These are phyloP conservation scores for Acrocephalus arundinaceus DNA, from an alignment of 2,113 vertebrate genomes.

Conservation along the genomic window DNA sequence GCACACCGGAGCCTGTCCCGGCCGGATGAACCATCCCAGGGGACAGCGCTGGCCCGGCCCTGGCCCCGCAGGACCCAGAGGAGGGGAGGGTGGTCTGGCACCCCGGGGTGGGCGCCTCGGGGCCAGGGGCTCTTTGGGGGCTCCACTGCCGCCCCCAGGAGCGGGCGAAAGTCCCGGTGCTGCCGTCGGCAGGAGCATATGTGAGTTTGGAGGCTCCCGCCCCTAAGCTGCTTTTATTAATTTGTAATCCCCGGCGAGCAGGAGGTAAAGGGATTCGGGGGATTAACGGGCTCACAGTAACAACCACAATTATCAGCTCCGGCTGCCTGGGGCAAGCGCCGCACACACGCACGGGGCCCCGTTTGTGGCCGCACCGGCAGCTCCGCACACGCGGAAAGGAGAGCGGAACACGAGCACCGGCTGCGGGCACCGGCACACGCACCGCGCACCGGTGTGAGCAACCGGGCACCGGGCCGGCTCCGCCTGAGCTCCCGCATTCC, in stretches of 20 bases:
- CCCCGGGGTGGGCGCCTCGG: neutral
- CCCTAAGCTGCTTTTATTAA: conserved; percentile 70
- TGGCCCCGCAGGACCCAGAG: rapidly evolving
- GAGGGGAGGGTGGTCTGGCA: neutral
- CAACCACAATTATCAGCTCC: conserved; percentile 66
- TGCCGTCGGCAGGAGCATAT: conserved; percentile 35
- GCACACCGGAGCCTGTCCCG: neutral
- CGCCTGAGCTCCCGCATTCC: neutral
- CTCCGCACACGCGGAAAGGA: rapidly evolving
- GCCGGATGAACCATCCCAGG: neutral
- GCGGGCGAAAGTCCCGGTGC: conserved; percentile 18
- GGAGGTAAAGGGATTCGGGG: conserved; percentile 69
- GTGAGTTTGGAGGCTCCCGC: conserved; percentile 20
- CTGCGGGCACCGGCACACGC: rapidly evolving
- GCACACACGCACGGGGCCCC: neutral
- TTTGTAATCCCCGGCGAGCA: conserved; percentile 64
- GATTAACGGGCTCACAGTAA: conserved; percentile 70
- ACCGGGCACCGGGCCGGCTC: neutral
- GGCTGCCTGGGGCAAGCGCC: neutral
- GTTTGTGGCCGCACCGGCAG: rapidly evolving
- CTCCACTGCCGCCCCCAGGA: neutral
- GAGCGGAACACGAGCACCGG: rapidly evolving
- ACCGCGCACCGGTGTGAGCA: rapidly evolving
- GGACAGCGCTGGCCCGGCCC: neutral
- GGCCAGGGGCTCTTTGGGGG: rapidly evolving